Conservation (phyloP, 2,113 vertebrate genomes). For the Ancistrus triradiatus region DNA sequence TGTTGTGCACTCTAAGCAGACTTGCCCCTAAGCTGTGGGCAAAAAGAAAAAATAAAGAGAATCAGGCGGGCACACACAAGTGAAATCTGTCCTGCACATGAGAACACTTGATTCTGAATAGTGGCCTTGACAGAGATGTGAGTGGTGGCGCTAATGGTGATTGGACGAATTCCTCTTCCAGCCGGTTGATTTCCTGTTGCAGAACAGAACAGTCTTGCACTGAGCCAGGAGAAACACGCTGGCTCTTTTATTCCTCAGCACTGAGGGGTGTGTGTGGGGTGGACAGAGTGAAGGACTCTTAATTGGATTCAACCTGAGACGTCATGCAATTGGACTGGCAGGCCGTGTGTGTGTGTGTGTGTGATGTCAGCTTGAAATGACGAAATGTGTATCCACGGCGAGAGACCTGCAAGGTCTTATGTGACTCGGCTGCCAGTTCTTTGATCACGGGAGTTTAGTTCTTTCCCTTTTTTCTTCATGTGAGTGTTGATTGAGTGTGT, state of each 20-base stretch:
- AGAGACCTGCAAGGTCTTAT: background rate
- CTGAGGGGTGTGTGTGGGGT: slow-evolving; percentile 51
- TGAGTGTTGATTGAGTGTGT: too few relatives aligned
- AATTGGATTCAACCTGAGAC: slow-evolving; percentile 52
- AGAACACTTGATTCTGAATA: slow-evolving; percentile 13
- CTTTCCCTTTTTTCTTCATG: too few relatives aligned
- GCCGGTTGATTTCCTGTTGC: slow-evolving; percentile 21
- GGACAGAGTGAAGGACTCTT: slow-evolving; percentile 41
- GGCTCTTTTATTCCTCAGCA: slow-evolving; percentile 60
- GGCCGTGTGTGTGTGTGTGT: too few relatives aligned
- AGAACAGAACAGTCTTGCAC: slow-evolving; percentile 30
- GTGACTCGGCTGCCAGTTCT: background rate
- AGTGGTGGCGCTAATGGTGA: slow-evolving; percentile 38
- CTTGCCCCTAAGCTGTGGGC: slow-evolving; percentile 3
- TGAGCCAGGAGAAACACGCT: slow-evolving; percentile 61
- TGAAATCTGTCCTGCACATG: slow-evolving; percentile 4
- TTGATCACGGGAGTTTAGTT: too few relatives aligned
- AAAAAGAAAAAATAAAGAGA: slow-evolving; percentile 11
- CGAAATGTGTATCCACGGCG: background rate
- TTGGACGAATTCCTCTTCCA: slow-evolving; percentile 22
- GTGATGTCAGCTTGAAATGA: slow-evolving; percentile 47
- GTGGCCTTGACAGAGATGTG: slow-evolving; percentile 31
- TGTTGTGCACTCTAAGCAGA: background rate
- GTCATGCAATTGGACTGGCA: slow-evolving; percentile 48
- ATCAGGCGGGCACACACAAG: slow-evolving; percentile 31